Conservation (phyloP, 2,113 vertebrate genomes). For the Laticauda colubrina region DNA sequence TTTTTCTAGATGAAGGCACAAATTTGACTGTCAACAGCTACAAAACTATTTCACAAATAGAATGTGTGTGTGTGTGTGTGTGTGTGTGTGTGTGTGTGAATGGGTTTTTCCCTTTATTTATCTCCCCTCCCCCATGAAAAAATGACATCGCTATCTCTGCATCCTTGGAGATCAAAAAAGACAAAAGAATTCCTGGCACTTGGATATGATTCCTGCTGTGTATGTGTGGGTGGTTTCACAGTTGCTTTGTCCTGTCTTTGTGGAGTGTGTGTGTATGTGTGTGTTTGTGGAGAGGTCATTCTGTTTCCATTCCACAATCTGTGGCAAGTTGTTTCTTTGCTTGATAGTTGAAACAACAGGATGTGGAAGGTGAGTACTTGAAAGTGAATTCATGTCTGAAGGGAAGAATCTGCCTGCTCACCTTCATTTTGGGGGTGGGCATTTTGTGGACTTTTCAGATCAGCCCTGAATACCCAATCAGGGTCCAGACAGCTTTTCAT, state of each 20-base stretch:
- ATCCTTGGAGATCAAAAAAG: neutral
- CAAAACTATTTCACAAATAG: neutral
- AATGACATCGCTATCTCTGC: neutral
- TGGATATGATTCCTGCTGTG: neutral
- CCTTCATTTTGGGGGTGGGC: neutral
- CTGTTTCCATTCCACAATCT: neutral
- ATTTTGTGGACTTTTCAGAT: neutral
- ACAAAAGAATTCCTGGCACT: neutral
- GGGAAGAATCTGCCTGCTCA: neutral
- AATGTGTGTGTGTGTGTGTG: no score
- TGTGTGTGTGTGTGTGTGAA: no score
- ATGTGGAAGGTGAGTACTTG: neutral
- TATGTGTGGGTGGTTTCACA: neutral
- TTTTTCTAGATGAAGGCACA: neutral
- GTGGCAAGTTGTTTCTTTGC: no score
- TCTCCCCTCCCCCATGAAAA: neutral
- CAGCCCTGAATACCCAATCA: neutral
- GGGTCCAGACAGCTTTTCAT: rapidly evolving
- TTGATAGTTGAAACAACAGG: no score
- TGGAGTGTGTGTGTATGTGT: no score
- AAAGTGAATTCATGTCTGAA: neutral
- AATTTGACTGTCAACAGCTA: neutral
- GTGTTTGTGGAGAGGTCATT: neutral
- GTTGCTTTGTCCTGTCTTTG: neutral
- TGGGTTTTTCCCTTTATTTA: neutral